These are phyloP conservation scores for Cheilinus undulatus DNA, from an alignment of 2,113 vertebrate species.

Conservation along the genomic window DNA sequence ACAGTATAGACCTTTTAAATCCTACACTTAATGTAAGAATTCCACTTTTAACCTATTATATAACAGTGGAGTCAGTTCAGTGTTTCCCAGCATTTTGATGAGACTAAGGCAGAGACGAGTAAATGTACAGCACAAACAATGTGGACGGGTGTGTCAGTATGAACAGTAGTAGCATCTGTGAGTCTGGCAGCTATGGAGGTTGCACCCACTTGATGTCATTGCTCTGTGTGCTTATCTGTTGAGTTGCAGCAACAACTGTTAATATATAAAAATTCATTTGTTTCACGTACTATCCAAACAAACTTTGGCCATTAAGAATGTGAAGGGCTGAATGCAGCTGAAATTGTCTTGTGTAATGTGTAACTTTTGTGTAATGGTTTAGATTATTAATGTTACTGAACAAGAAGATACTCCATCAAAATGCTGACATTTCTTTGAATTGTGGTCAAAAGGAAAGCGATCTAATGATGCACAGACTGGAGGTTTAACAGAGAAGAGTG, in stretches of 20 bases:
- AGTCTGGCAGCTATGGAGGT: slow-evolving; percentile 67
- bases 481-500: slow-evolving; percentile 18
- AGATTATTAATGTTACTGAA: slow-evolving; percentile 30
- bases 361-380: slow-evolving; percentile 37
- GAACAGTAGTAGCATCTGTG: slow-evolving; percentile 76
- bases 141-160: slow-evolving; percentile 49
- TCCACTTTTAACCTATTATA: background rate
- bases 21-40: background rate
- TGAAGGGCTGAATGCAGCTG: slow-evolving; percentile 4
- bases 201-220: slow-evolving; percentile 78
- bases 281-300: slow-evolving; percentile 46
- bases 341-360: slow-evolving; percentile 27
- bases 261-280: slow-evolving; percentile 49
- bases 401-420: slow-evolving; percentile 26
- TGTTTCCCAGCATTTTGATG: slow-evolving; percentile 11
- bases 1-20: background rate
- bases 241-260: slow-evolving; percentile 38
- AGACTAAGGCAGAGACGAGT: slow-evolving; percentile 15
- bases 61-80: background rate
- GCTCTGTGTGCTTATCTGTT: slow-evolving; percentile 51
- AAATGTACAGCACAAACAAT: slow-evolving; percentile 41
- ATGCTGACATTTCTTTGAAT: slow-evolving; percentile 7
- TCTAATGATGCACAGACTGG: slow-evolving; percentile 1
- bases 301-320: slow-evolving; percentile 20
- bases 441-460: slow-evolving; percentile 10